Evolutionary conservation across 2,888 invertebrate genomes (phyloP).

Genomic region (Nymphalis urticae): DNA sequence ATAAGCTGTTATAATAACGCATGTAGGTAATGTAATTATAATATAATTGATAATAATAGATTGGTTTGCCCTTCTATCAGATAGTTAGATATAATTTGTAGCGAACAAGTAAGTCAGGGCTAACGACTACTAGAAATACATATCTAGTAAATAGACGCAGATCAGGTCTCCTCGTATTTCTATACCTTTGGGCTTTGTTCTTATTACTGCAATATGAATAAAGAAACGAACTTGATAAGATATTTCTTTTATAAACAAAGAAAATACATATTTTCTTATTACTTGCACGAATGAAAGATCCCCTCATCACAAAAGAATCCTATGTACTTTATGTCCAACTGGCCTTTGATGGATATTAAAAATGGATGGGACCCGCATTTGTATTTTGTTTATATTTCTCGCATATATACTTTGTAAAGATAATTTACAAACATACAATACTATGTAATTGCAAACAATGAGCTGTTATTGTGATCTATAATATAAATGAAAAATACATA

Average conservation of each 20-base stretch:
- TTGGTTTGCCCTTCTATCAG: not conserved
- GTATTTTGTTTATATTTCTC: not conserved
- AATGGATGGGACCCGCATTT: conserved; percentile 13
- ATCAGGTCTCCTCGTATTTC: not conserved
- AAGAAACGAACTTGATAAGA: conserved; percentile 2
- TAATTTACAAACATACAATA: too few relatives aligned
- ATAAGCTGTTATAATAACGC: too few relatives aligned
- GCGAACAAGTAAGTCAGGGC: not conserved
- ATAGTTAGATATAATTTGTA: not conserved
- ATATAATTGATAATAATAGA: not conserved
- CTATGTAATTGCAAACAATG: too few relatives aligned
- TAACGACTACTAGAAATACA: not conserved
- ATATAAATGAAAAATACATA: too few relatives aligned
- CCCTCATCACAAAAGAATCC: conserved; percentile 22
- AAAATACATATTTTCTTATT: conserved; percentile 21
- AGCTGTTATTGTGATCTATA: too few relatives aligned
- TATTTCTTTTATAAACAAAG: conserved; percentile 23
- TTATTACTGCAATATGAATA: conserved; percentile 10
- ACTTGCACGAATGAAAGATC: conserved; percentile 18
- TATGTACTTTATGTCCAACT: conserved; percentile 18
- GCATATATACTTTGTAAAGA: not conserved
- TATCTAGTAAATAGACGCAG: not conserved
- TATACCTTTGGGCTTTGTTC: conserved; percentile 4
- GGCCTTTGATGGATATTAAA: conserved; percentile 26
- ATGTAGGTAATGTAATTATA: not conserved